Evolutionary conservation across 2,113 vertebrate genomes (phyloP), one percentile per base, ranked within the genome.

Genomic region (Nannobrachium achirus): DNA sequence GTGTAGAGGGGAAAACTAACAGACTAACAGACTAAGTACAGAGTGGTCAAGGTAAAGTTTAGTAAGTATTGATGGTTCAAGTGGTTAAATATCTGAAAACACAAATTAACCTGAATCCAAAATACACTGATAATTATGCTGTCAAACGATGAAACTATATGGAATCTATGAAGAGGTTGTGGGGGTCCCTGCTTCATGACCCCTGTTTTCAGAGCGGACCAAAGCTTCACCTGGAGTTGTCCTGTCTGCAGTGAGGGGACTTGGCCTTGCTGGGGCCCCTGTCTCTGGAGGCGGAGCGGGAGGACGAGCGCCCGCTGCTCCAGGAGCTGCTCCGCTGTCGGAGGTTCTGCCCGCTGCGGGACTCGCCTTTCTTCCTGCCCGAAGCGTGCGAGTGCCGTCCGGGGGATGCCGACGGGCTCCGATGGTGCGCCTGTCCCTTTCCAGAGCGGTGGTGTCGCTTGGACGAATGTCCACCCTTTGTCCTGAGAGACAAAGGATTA

Each of bases 291-390:
- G 90, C 92, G 0, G 95, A 97, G 53, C 91, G 95, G 0, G 96
- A 96, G 0, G 93, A 91, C 1, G 96, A 97, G 0, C 68, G 91
- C 0, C 92, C 94, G 61, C 95, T 97, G 90, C 95, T 98, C 95
- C 94, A 97, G 57, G 96, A 96, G 80, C 93, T 96, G 81, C 94
- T 94, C 76, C 93, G 92, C 73, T 94, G 94, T 0, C 93, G 89
- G 0, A 91, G 82, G 82, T 93, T 95, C 13, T 80, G 56, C 48
- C 86, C 87, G 58, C 79, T 69, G 56, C 92, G 92, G 0, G 91
- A 91, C 4, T 93, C 94, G 80, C 94, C 96, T 82, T 94, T 95
- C 88, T 93, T 95, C 46, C 93, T 92, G 39, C 90, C 91, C 0
- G 94, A 93, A 38, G 91, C 51, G 73, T 93, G 95, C 8, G 94